A percentile compares a stretch with the other conserved stretches of the same genome.
Evolutionary conservation across 1,140 invertebrate genomes (phyloP).

Genomic region (Charaxes varanes): DNA sequence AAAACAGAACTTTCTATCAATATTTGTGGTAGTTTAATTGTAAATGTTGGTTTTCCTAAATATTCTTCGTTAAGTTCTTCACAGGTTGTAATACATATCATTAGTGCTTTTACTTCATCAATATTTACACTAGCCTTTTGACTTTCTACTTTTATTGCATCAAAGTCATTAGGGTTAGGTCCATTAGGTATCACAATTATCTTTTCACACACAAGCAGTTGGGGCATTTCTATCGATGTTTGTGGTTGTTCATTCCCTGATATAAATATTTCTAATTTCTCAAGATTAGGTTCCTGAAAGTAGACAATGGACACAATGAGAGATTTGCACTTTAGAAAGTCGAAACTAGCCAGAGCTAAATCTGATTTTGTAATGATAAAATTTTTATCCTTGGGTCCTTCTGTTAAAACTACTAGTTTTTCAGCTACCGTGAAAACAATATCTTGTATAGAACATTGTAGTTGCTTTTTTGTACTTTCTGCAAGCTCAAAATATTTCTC

Average conservation of each 20-base stretch:
- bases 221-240: no score
- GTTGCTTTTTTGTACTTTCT: not conserved
- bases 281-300: no score
- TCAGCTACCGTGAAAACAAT: slow-evolving; percentile 11
- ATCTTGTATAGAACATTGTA: not conserved
- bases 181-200: not conserved
- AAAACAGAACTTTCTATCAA: not conserved
- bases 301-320: no score
- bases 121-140: slow-evolving; percentile 8
- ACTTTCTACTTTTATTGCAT: slow-evolving; percentile 2
- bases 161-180: slow-evolving; percentile 5
- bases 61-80: slow-evolving; percentile 8
- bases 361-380: no score
- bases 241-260: no score
- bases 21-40: slow-evolving; percentile 1
- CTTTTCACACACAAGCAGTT: no score
- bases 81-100: not conserved
- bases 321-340: no score
- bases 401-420: not conserved
- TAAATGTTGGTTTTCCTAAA: slow-evolving; percentile 2
- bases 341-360: no score
- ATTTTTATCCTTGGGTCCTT: not conserved
- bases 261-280: no score
- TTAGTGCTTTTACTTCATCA: slow-evolving; percentile 2
- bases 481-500: not conserved